Evolutionary conservation across 2,113 vertebrate species (phyloP).

Genomic region (Porphyrio hochstetteri): DNA sequence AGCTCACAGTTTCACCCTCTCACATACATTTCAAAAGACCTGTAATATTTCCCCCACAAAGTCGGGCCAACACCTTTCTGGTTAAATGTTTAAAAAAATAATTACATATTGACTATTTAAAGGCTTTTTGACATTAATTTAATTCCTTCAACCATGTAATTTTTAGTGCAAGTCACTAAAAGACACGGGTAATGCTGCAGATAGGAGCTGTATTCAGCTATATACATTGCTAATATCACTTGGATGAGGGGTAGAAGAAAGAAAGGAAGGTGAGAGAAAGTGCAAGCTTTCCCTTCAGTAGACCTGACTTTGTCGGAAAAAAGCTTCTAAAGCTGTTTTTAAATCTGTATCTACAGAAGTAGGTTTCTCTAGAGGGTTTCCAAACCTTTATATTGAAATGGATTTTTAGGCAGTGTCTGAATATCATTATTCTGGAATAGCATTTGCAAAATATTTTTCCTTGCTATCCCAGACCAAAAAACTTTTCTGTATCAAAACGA

Average conservation of each 20-base stretch:
- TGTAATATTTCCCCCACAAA: not conserved
- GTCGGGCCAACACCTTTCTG: not conserved
- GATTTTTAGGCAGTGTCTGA: slow-evolving; percentile 33
- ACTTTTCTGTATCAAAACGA: slow-evolving; percentile 69
- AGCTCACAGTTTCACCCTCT: not conserved
- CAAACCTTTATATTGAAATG: slow-evolving; percentile 46
- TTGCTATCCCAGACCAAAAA: slow-evolving; percentile 66
- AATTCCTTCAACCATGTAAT: not conserved
- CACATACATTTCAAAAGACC: not conserved
- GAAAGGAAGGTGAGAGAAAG: not conserved
- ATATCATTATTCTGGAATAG: slow-evolving; percentile 62
- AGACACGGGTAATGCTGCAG: not conserved
- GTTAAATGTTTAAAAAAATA: not conserved
- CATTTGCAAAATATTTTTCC: slow-evolving; percentile 64
- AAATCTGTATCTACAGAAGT: not conserved
- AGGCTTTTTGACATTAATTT: not conserved
- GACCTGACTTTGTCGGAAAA: not conserved
- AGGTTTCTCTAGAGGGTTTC: slow-evolving; percentile 13
- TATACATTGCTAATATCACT: not conserved
- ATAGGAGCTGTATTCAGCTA: not conserved
- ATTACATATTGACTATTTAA: not conserved
- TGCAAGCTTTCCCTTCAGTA: not conserved
- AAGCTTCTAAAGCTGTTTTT: slow-evolving; percentile 16
- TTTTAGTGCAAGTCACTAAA: not conserved
- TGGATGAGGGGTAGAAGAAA: not conserved